Conservation (phyloP, 2,888 invertebrate genomes). For the Plusia festucae region DNA sequence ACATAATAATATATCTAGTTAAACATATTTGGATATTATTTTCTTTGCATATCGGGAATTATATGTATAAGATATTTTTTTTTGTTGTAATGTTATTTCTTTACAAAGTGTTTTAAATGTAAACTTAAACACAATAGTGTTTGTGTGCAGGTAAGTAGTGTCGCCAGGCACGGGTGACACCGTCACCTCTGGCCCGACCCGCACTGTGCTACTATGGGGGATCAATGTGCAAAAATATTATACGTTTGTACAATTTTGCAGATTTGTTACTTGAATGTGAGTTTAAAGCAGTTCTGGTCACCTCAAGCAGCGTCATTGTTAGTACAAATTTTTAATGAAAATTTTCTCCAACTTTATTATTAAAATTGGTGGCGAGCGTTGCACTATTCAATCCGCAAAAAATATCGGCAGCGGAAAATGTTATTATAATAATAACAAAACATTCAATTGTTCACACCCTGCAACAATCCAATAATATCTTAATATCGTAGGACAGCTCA, state of each 20-base stretch:
- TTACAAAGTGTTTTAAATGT: slow-evolving; percentile 8
- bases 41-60: too few relatives aligned
- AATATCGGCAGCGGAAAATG: too few relatives aligned
- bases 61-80: background rate
- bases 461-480: too few relatives aligned
- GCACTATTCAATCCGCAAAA: too few relatives aligned
- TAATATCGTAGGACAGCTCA: too few relatives aligned
- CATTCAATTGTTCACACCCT: too few relatives aligned
- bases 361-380: too few relatives aligned
- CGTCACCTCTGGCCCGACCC: slow-evolving; percentile 54
- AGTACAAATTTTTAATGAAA: too few relatives aligned
- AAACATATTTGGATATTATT: background rate
- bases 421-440: too few relatives aligned
- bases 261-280: background rate
- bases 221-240: slow-evolving; percentile 25
- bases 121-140: slow-evolving; percentile 12
- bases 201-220: slow-evolving; percentile 24
- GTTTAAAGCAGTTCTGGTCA: background rate
- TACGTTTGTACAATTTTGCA: slow-evolving; percentile 3
- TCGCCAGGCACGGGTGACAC: slow-evolving; percentile 38
- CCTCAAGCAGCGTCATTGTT: too few relatives aligned
- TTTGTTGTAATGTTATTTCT: background rate
- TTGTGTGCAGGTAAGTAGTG: slow-evolving; percentile 6
- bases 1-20: slow-evolving; percentile 1
- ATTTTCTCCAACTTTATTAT: too few relatives aligned